Base-by-base conservation (phyloP, 2,888 invertebrate species). In the Dusona sp. region DNA sequence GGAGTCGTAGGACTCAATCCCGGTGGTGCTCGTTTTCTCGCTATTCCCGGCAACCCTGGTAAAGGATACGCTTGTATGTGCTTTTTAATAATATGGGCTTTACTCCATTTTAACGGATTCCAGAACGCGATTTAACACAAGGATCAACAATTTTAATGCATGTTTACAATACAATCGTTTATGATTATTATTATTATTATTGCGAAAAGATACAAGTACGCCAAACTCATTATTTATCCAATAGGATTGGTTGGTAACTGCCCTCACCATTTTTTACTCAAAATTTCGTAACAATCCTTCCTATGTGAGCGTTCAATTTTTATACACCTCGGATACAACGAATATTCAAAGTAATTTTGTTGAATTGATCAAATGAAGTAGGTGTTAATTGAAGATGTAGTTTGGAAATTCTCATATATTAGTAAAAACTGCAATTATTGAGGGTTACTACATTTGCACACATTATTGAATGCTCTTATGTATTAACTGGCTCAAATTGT, bases 11-110 rank as follows among this genome's bases (percentile, higher is more conserved):
- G 91, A 90, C 90, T 93, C 87, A 92, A 90, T 88, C 88, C 91
- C 89, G 83, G 88, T 72, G 91, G 92, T 88, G 96, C 95, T 95
- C 96, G 96, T 95, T 96, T 96, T 95, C 96, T 96, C 95, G 95
- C 96, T 95, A 95, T 96, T 94, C 96, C 96, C 93, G 96, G 95
- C 91, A 93, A 92, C 88, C 90, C 90, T 90, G 90, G 90, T 90
- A 91, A 93, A 89, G 77, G 65, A 85, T 77, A 89, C 84, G 89
- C 90, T 90, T 90, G 79, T 89, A 36, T 87, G 42, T 89, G 90
- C 90, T 90, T 88, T 72, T 77, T 29, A 61, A 79, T 79, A 45
- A 65, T 29, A 9, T 19, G 22, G 42, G n/a, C 16, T 42, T 25
- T 68, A 22, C 4, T 68, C 22, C 16, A 16, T 61, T 16, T 6